These are phyloP conservation scores for Myathropa florea DNA, from an alignment of 2,888 invertebrate species.

Conservation along the genomic window DNA sequence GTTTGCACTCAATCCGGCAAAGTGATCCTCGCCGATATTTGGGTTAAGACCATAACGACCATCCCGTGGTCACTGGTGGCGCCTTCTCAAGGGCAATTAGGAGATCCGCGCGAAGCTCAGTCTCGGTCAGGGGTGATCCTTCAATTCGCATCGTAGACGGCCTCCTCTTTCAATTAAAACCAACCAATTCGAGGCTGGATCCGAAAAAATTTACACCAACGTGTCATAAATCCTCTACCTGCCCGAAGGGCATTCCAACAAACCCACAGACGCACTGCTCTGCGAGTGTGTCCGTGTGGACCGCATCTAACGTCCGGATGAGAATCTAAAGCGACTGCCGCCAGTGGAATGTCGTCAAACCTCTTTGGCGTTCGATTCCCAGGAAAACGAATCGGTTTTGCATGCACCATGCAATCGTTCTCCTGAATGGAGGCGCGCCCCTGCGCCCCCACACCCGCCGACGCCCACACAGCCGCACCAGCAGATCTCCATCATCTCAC, in stretches of 20 bases:
- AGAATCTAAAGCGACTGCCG: constrained; percentile 33
- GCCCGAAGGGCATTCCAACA: constrained; percentile 41
- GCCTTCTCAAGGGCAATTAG: constrained; percentile 60
- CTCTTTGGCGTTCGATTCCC: constrained; percentile 61
- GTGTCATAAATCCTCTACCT: constrained; percentile 66
- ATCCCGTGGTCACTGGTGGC: constrained; percentile 20
- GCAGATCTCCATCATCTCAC: neutral
- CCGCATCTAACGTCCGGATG: constrained; percentile 48
- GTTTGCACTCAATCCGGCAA: neutral
- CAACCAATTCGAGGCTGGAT: constrained; percentile 12
- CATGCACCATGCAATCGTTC: constrained; percentile 54
- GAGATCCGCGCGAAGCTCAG: constrained; percentile 39
- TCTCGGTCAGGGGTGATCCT: constrained; percentile 60
- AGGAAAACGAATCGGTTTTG: constrained; percentile 66
- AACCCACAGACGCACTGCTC: neutral
- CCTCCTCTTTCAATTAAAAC: constrained; percentile 29
- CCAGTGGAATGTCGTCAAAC: constrained; percentile 68
- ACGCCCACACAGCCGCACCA: neutral
- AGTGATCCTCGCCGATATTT: constrained; percentile 34
- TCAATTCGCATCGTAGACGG: constrained; percentile 4
- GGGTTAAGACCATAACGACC: constrained; percentile 63
- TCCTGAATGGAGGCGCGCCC: constrained; percentile 36
- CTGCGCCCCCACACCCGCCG: neutral
- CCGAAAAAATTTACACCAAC: constrained; percentile 55
- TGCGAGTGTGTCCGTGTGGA: neutral